Conservation (phyloP, 2,888 invertebrate genomes). For the Tachina fera region DNA sequence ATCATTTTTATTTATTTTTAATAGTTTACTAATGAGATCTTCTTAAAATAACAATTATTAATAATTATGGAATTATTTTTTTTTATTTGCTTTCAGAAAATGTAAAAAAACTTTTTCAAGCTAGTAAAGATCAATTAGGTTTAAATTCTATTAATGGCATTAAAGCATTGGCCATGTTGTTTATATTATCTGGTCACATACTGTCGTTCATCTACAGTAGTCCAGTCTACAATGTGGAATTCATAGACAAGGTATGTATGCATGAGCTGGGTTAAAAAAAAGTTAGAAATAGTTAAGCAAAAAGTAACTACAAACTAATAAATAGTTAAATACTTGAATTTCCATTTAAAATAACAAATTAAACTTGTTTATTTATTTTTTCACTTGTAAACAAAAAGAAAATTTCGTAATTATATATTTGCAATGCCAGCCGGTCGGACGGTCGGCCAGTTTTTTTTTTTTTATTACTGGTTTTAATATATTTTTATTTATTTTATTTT, state of each 20-base stretch:
- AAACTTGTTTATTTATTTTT: conserved; percentile 51
- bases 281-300: neutral
- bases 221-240: conserved; percentile 87
- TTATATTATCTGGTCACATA: conserved; percentile 87
- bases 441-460: neutral
- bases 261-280: too few species aligned
- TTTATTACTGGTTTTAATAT: conserved; percentile 19
- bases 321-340: conserved; percentile 60
- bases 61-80: conserved; percentile 20
- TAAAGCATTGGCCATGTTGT: conserved; percentile 87
- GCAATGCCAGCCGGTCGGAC: neutral
- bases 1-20: conserved; percentile 13
- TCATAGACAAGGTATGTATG: conserved; percentile 80
- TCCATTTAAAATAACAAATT: conserved; percentile 69
- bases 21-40: neutral
- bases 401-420: conserved; percentile 52
- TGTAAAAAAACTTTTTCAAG: conserved; percentile 78
- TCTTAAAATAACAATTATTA: neutral
- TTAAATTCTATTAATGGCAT: conserved; percentile 87
- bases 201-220: conserved; percentile 87
- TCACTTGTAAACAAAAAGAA: conserved; percentile 29
- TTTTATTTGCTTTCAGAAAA: conserved; percentile 75
- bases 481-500: conserved; percentile 13
- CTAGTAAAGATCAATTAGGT: conserved; percentile 84
- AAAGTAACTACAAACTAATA: conserved; percentile 5